Conservation (phyloP, 2,888 invertebrate genomes). For the Cryptops parisi region DNA sequence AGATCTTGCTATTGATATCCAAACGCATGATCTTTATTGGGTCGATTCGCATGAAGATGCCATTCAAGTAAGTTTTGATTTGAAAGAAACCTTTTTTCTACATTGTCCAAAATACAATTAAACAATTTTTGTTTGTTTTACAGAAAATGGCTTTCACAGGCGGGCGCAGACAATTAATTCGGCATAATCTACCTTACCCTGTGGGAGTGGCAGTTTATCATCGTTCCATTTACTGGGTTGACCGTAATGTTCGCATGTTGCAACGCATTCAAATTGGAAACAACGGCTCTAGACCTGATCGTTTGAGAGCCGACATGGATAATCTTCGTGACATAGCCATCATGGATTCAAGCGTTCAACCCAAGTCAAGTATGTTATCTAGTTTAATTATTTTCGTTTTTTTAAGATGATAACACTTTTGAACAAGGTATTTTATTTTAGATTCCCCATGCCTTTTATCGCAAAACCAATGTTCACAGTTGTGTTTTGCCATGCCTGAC, state of each 20-base stretch:
- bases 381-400: not conserved
- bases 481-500: constrained; percentile 82
- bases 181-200: constrained; percentile 77
- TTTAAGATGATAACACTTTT: not conserved
- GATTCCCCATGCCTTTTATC: constrained; percentile 47
- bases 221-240: constrained; percentile 83
- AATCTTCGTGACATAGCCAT: constrained; percentile 81
- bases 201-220: constrained; percentile 82
- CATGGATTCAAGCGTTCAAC: constrained; percentile 78
- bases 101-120: too few relatives aligned
- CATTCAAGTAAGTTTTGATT: constrained; percentile 46
- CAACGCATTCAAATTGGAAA: constrained; percentile 29
- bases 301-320: constrained; percentile 64
- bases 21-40: constrained; percentile 94
- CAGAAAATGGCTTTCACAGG: constrained; percentile 31
- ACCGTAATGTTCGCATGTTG: constrained; percentile 64
- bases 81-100: not conserved
- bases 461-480: constrained; percentile 61
- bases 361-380: constrained; percentile 28
- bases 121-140: constrained; percentile 5
- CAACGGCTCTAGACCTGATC: constrained; percentile 51
- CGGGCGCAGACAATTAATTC: constrained; percentile 48
- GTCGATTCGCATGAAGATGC: constrained; percentile 88
- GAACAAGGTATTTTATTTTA: constrained; percentile 27
- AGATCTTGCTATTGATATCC: constrained; percentile 80